Base-by-base conservation (phyloP, 2,888 invertebrate genomes). In the Byasa hedistus region DNA sequence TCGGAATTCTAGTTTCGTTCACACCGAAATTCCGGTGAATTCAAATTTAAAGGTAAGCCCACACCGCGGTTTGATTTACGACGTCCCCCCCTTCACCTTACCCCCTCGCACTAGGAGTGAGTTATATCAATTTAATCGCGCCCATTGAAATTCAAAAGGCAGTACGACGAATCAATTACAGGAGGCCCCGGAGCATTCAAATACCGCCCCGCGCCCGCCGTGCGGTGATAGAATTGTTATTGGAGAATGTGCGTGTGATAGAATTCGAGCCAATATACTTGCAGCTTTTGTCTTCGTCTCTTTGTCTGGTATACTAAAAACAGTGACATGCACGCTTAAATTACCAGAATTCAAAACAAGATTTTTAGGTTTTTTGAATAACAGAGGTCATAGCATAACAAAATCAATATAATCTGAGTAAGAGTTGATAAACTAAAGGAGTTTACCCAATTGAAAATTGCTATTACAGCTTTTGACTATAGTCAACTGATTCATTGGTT, bases 231-330 rank as follows among this genome's bases (percentile, higher is more conserved):
- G 89, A 89, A 88, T 86, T 87, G 89, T 90, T 86, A 82, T 83
- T 82, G 79, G 84, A 87, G 89, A 90, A 90, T 90, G 85, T 87
- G 90, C 86, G 83, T 91, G 91, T 89, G 89, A 86, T 84, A 85
- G 81, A 89, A 90, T 91, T 89, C 80, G 81, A 79, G 79, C 81
- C 86, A 85, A 89, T 90, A 89, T 39, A 39, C 39, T 39, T 39
- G 15, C 39, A 39, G 39, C 15, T 39, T 39, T 39, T 39, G 3
- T 3, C 12, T 15, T 39, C 39, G 39, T 15, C 39, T 39, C 15
- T 39, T 39, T 17, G 1, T 39, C 39, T 39, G 3, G 12, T 17
- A 17, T 39, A 17, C 12, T 12, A 15, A 12, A 27, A 3, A 27
- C 5, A 27, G 27, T 27, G 27, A 27, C 27, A 27, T 27, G 5